Conservation (phyloP, 2,888 invertebrate species). For the Toxonevra muliebris region DNA sequence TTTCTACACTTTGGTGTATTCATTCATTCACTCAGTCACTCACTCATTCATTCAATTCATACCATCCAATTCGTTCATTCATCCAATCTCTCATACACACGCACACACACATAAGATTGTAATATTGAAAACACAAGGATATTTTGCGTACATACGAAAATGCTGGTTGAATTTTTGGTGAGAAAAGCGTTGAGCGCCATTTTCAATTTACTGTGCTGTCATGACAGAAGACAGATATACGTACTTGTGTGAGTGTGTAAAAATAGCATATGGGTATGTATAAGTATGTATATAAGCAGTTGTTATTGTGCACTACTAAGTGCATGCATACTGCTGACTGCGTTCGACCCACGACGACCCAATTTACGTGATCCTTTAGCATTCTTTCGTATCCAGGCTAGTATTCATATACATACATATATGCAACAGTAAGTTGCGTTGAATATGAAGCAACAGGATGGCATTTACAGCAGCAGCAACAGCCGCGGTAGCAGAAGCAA, state of each 20-base stretch:
- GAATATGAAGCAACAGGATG: constrained; percentile 3
- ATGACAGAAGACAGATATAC: constrained; percentile 51
- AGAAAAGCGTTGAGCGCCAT: constrained; percentile 39
- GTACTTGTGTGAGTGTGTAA: constrained; percentile 2
- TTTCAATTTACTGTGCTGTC: constrained; percentile 55
- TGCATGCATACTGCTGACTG: neutral
- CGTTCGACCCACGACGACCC: neutral
- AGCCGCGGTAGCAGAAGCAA: neutral
- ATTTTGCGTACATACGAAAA: neutral
- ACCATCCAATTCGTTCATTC: neutral
- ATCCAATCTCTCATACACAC: neutral
- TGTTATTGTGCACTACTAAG: neutral
- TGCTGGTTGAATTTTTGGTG: neutral
- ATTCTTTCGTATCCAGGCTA: neutral
- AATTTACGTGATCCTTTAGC: neutral
- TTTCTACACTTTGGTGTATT: too few relatives aligned
- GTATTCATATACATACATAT: neutral
- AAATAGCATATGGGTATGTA: constrained; percentile 25
- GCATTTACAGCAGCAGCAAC: neutral
- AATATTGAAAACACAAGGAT: neutral
- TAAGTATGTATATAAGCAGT: neutral
- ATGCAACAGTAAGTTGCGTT: neutral
- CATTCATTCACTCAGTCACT: too few relatives aligned
- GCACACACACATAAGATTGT: neutral
- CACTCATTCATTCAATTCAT: too few relatives aligned